A percentile compares a stretch with the other conserved stretches of the same genome.
Evolutionary conservation across 2,797 vertebrate genomes (phyloP).

Genomic region (Trachurus trachurus): DNA sequence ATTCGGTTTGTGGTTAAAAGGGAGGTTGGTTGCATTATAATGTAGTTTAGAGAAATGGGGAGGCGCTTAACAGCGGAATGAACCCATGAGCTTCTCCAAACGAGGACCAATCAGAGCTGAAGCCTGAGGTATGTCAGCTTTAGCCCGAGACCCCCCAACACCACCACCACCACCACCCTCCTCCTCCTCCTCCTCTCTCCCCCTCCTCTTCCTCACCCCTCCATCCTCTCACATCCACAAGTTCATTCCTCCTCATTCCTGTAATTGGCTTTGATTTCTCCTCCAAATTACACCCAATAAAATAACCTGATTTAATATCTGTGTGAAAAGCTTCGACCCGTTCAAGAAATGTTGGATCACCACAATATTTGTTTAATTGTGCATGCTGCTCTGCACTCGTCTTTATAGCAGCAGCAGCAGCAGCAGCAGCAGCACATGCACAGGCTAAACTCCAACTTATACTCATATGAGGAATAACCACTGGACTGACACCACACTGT

Average conservation of each 20-base stretch:
- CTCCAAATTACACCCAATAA: slow-evolving; percentile 86
- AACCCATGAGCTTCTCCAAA: slow-evolving; percentile 94
- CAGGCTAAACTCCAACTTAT: slow-evolving; percentile 40
- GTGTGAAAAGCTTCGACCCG: slow-evolving; percentile 77
- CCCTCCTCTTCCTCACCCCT: background rate
- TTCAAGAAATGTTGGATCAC: slow-evolving; percentile 79
- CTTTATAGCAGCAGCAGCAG: slow-evolving; percentile 16
- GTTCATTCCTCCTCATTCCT: slow-evolving; percentile 86
- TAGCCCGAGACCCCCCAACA: slow-evolving; percentile 81
- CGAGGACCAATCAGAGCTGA: slow-evolving; percentile 95
- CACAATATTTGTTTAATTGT: slow-evolving; percentile 85
- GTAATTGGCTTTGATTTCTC: slow-evolving; percentile 87
- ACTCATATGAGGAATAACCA: slow-evolving; percentile 24
- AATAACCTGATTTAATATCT: slow-evolving; percentile 86
- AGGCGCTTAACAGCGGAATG: slow-evolving; percentile 97
- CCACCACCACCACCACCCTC: slow-evolving; percentile 27
- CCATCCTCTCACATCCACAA: slow-evolving; percentile 80
- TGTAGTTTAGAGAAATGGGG: slow-evolving; percentile 98
- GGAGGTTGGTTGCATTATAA: slow-evolving; percentile 98
- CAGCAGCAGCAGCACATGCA: background rate
- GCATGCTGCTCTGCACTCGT: slow-evolving; percentile 62
- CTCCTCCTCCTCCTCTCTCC: slow-evolving; percentile 31
- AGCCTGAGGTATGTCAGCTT: slow-evolving; percentile 90
- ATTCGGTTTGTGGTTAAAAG: slow-evolving; percentile 99
- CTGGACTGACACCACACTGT: slow-evolving; percentile 4